phyloP scores from a whole-genome alignment of 2,888 invertebrate species.

The Platycnemis pennipes region DNA sequence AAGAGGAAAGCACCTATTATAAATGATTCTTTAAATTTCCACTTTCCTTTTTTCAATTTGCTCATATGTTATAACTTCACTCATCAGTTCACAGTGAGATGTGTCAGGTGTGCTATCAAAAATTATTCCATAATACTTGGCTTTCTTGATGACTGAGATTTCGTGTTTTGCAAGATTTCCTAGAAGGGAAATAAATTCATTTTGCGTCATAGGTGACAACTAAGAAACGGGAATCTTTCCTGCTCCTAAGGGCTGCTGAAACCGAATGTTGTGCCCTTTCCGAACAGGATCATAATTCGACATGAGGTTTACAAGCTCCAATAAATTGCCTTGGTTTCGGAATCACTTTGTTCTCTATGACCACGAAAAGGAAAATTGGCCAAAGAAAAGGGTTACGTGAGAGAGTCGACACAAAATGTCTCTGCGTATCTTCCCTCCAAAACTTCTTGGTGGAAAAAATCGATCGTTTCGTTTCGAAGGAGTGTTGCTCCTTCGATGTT shows the following conservation, averaged over 20 bases:
- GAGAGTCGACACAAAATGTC: background rate
- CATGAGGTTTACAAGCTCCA: too few relatives aligned
- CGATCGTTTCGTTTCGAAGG: constrained; percentile 64
- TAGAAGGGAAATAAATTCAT: constrained; percentile 73
- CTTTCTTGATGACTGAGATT: constrained; percentile 72
- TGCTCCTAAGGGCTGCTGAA: constrained; percentile 62
- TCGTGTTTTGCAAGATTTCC: constrained; percentile 70
- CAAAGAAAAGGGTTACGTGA: background rate
- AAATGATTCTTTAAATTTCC: constrained; percentile 73
- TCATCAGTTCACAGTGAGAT: constrained; percentile 72
- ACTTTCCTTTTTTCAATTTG: constrained; percentile 72
- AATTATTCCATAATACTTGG: too few relatives aligned
- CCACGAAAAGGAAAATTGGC: constrained; percentile 70
- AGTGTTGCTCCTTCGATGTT: constrained; percentile 69
- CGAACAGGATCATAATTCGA: too few relatives aligned
- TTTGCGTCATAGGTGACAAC: constrained; percentile 73
- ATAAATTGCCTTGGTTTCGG: constrained; percentile 70
- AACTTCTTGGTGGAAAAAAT: constrained; percentile 68
- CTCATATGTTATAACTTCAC: constrained; percentile 71
- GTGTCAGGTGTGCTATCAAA: constrained; percentile 73
- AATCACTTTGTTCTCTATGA: constrained; percentile 69
- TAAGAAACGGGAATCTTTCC: constrained; percentile 71
- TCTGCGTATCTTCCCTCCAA: background rate
- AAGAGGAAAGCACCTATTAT: constrained; percentile 73
- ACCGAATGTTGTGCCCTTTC: too few relatives aligned